A percentile compares a stretch with the other conserved stretches of the same genome.
Conservation (phyloP, 2,113 vertebrate species). For the Mesembrinibis cayennensis region DNA sequence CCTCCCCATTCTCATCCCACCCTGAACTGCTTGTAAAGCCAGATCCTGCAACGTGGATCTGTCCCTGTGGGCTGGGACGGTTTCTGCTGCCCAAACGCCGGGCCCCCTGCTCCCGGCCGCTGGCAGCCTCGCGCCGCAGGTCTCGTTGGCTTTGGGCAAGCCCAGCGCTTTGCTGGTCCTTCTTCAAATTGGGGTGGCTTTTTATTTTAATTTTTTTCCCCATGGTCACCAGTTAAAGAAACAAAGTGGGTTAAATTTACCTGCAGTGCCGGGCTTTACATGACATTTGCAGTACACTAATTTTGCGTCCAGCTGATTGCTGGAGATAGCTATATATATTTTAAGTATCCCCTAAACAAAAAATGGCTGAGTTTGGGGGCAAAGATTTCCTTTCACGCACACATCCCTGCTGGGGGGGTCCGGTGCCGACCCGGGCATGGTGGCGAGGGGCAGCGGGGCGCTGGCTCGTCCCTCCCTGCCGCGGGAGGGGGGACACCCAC, state of each 20-base stretch:
- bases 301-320: neutral
- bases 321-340: neutral
- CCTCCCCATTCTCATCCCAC: neutral
- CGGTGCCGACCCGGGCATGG: accelerated
- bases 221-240: neutral
- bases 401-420: accelerated
- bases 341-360: neutral
- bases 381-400: neutral
- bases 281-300: neutral
- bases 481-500: accelerated
- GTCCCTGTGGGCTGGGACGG: neutral
- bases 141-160: neutral
- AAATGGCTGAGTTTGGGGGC: neutral
- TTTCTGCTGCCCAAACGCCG: accelerated
- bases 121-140: accelerated
- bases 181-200: neutral
- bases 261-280: neutral
- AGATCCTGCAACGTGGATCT: neutral
- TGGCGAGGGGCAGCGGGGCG: accelerated
- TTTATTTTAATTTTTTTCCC: neutral
- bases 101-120: accelerated
- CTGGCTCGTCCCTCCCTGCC: accelerated
- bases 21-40: neutral
- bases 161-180: neutral
- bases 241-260: neutral